These are phyloP conservation scores for Zonotrichia leucophrys DNA, from an alignment of 2,113 vertebrate species.

Conservation along the genomic window DNA sequence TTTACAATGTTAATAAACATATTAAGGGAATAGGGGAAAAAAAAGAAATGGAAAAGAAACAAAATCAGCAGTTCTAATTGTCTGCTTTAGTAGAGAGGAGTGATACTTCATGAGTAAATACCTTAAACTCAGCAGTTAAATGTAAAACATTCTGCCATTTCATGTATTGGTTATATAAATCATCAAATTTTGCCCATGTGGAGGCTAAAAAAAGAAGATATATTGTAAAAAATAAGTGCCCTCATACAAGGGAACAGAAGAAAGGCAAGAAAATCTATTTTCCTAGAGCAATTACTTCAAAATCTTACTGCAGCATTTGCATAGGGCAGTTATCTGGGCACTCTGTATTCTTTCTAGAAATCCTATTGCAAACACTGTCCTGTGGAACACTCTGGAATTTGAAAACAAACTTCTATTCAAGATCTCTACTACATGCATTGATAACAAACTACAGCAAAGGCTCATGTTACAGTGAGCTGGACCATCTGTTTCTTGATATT, in stretches of 20 bases:
- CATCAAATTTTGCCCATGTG: neutral
- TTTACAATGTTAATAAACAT: neutral
- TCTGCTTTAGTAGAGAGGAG: neutral
- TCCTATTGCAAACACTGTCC: neutral
- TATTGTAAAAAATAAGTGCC: neutral
- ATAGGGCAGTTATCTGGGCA: neutral
- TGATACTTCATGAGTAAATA: neutral
- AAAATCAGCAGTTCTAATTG: neutral
- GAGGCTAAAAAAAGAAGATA: neutral
- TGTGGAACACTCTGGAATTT: neutral
- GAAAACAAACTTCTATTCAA: neutral
- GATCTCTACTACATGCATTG: neutral
- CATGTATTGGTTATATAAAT: neutral
- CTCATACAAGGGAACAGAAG: neutral
- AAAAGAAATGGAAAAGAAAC: neutral
- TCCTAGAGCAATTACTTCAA: neutral
- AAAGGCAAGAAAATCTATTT: neutral
- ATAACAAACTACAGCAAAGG: neutral
- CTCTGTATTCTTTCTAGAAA: neutral
- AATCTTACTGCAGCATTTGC: neutral
- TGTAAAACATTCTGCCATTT: neutral
- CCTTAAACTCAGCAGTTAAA: neutral
- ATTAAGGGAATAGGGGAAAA: neutral
- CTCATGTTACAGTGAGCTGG: conserved; percentile 13
- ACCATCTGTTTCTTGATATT: conserved; percentile 42